Base-by-base conservation (phyloP, 2,888 invertebrate species). In the Adineta ricciae region DNA sequence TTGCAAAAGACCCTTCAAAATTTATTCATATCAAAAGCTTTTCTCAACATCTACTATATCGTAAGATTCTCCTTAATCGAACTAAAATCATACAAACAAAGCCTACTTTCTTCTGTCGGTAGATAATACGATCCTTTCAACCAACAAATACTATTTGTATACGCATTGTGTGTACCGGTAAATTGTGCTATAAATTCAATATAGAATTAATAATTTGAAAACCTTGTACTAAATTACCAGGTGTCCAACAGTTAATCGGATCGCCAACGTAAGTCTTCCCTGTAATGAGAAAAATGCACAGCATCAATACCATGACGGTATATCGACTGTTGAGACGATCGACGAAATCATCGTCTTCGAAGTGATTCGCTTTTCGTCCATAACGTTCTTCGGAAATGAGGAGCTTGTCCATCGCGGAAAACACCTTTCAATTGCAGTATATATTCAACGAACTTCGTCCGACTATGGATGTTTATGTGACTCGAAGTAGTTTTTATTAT, bases 101-200 rank as follows among this genome's bases (percentile, higher is more conserved):
- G 38, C 73, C 21, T 73, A 73, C 73, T 73, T 41, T 73, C 73
- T 38, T 73, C 73, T 24, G 73, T 73, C 38, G 73, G 73, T 41
- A 73, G 8, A 73, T 73, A 73, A n/a, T 73, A 73, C 2, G 73
- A 38, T 41, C 73, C 73, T 41, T 73, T 73, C n/a, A 73, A 36
- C 73, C 73, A 73, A 41, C 73, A 73, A 38, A 73, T 73, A 73
- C 73, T 73, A 16, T 73, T 73, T 73, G 73, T 41, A 73, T 73
- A 73, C 11, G 73, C 24, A 73, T 73, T 73, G 38, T 73, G 73
- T 24, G 73, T 36, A 9, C 41, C 41, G 24, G 21, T 8, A n/a
- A 73, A 73, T 24, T 73, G 73, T 38, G 73, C 73, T 73, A 41
- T 4, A 64, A 16, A 27, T 3, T 27, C 14, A 32, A 64, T 27